These are phyloP conservation scores for Dolichallabes microphthalmus DNA, from an alignment of 2,113 vertebrate genomes.

Conservation along the genomic window DNA sequence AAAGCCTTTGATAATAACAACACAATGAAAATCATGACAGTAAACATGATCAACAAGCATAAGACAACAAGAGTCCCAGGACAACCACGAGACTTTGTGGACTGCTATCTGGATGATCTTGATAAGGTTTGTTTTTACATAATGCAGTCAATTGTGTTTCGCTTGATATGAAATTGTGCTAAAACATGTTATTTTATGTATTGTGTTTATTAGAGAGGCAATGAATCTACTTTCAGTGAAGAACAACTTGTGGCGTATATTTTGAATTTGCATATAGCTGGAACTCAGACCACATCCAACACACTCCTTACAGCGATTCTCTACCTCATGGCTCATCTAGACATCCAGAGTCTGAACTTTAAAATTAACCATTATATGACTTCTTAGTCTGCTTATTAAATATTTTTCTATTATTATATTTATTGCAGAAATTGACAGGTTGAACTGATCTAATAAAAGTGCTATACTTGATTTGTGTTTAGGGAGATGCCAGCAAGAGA, in stretches of 20 bases:
- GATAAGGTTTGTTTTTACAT: conserved; percentile 46
- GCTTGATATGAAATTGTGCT: too few relatives aligned
- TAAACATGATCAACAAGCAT: conserved; percentile 48
- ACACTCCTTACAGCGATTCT: too few relatives aligned
- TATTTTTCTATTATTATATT: too few relatives aligned
- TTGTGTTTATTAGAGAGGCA: too few relatives aligned
- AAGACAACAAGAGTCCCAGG: conserved; percentile 45
- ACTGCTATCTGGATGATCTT: conserved; percentile 63
- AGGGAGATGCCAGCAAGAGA: conserved; percentile 56
- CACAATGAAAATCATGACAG: conserved; percentile 24
- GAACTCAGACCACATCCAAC: too few relatives aligned
- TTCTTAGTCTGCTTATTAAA: not conserved
- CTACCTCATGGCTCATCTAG: conserved; percentile 33
- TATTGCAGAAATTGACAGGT: too few relatives aligned
- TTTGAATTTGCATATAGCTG: too few relatives aligned
- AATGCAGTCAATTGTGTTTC: not conserved
- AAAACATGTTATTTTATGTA: too few relatives aligned
- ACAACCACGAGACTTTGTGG: conserved; percentile 55
- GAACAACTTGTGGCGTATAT: too few relatives aligned
- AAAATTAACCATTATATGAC: not conserved
- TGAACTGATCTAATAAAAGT: too few relatives aligned
- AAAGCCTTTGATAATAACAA: conserved; percentile 40
- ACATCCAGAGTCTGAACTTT: conserved; percentile 53
- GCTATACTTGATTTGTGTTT: not conserved
- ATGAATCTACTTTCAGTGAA: too few relatives aligned